These are phyloP conservation scores for Pseudomyrmex cubaensis DNA, from an alignment of 1,140 invertebrate species.

Conservation along the genomic window DNA sequence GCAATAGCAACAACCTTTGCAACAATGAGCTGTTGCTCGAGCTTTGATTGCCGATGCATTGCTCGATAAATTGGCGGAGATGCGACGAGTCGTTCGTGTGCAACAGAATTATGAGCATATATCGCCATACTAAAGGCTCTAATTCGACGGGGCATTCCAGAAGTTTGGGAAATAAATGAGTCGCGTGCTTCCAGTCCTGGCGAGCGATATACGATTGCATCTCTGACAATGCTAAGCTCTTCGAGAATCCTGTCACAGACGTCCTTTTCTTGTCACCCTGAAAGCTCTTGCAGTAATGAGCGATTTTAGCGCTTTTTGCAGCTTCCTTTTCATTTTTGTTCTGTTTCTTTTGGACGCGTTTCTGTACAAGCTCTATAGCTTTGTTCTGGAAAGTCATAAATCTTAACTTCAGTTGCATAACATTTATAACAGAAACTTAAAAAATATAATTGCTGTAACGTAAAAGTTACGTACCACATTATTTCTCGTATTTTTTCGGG, in stretches of 20 bases:
- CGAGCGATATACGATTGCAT: constrained; percentile 34
- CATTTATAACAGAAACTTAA: neutral
- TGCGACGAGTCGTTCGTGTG: constrained; percentile 29
- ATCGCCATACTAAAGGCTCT: constrained; percentile 39
- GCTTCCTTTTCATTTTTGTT: neutral
- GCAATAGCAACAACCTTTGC: constrained; percentile 26
- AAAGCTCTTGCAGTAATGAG: constrained; percentile 25
- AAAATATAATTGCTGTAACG: neutral
- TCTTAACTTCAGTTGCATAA: neutral
- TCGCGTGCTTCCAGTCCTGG: constrained; percentile 41
- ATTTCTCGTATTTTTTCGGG: constrained; percentile 16
- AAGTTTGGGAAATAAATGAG: constrained; percentile 14
- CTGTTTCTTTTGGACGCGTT: neutral
- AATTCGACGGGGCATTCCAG: constrained; percentile 24
- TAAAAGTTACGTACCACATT: constrained; percentile 34
- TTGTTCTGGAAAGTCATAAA: neutral
- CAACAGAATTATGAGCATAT: constrained; percentile 20
- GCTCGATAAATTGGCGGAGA: constrained; percentile 28
- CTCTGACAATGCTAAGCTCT: constrained; percentile 21
- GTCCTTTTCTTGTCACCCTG: neutral
- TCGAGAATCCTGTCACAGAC: constrained; percentile 16
- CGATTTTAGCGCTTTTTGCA: neutral
- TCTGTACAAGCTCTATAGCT: constrained; percentile 5
- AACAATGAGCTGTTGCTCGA: constrained; percentile 13
- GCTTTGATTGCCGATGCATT: neutral